These are phyloP conservation scores for Notothenia rossii DNA, from an alignment of 2,113 vertebrate species.

Conservation along the genomic window DNA sequence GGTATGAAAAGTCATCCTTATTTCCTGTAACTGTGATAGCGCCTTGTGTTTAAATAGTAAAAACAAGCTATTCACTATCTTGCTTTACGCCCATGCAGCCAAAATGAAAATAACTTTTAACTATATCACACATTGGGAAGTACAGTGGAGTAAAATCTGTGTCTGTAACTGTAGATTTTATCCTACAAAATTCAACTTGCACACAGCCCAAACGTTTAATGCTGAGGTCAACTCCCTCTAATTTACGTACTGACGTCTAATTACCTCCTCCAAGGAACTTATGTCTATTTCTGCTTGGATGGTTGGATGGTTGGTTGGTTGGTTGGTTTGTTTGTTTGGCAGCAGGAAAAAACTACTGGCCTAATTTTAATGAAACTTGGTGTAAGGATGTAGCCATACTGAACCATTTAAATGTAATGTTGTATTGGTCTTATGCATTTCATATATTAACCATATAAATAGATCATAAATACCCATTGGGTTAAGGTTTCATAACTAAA, in stretches of 20 bases:
- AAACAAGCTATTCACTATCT: background rate
- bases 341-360: too few relatives aligned
- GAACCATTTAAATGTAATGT: too few relatives aligned
- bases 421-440: background rate
- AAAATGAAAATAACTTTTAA: background rate
- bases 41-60: background rate
- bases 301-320: too few relatives aligned
- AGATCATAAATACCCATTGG: background rate
- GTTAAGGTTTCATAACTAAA: background rate
- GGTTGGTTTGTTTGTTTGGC: too few relatives aligned
- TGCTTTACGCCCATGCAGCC: too few relatives aligned
- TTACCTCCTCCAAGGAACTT: background rate
- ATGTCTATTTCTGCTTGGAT: too few relatives aligned
- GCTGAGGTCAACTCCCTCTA: background rate
- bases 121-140: background rate
- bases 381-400: too few relatives aligned
- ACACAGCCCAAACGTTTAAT: background rate
- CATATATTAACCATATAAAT: background rate
- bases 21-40: background rate
- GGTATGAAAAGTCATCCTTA: background rate
- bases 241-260: background rate
- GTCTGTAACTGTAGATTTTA: background rate
- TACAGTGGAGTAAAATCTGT: too few relatives aligned
- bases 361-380: background rate
- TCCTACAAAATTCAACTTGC: background rate